A percentile compares a stretch with the other conserved stretches of the same genome.
Evolutionary conservation across 2,113 vertebrate genomes (phyloP).

Genomic region (Nesoenas mayeri): DNA sequence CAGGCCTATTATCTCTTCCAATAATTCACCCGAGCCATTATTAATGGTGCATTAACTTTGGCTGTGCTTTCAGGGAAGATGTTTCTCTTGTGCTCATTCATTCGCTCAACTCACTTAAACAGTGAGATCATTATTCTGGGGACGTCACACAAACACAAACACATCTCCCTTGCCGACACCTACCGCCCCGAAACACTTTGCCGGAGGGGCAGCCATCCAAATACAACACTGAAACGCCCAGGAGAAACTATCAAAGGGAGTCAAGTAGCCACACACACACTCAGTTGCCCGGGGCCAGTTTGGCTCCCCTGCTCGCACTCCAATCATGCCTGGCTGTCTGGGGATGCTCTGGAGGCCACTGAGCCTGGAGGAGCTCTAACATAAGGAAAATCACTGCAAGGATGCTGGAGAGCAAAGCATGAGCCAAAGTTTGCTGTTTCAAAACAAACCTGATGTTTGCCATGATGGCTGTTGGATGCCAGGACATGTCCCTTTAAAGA

Average conservation of each 20-base stretch:
- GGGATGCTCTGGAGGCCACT: not conserved
- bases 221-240: not conserved
- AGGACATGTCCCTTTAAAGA: not conserved
- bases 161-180: constrained; percentile 33
- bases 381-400: not conserved
- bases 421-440: not conserved
- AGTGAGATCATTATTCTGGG: constrained; percentile 60
- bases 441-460: not conserved
- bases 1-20: constrained; percentile 57
- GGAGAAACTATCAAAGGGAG: constrained; percentile 2
- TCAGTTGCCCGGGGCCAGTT: fast-evolving
- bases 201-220: not conserved
- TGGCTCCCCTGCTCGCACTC: fast-evolving
- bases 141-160: constrained; percentile 56
- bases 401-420: not conserved
- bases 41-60: constrained; percentile 77
- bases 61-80: constrained; percentile 68
- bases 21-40: constrained; percentile 74
- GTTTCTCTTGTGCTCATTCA: constrained; percentile 61
- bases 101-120: constrained; percentile 52
- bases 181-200: not conserved
- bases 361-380: not conserved
- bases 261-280: constrained; percentile 41
- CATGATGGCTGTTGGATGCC: not conserved
- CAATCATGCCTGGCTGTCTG: not conserved